A percentile compares a stretch with the other conserved stretches of the same genome.
Evolutionary conservation across 2,888 invertebrate genomes (phyloP).

Genomic region (Lithophane leautieri): DNA sequence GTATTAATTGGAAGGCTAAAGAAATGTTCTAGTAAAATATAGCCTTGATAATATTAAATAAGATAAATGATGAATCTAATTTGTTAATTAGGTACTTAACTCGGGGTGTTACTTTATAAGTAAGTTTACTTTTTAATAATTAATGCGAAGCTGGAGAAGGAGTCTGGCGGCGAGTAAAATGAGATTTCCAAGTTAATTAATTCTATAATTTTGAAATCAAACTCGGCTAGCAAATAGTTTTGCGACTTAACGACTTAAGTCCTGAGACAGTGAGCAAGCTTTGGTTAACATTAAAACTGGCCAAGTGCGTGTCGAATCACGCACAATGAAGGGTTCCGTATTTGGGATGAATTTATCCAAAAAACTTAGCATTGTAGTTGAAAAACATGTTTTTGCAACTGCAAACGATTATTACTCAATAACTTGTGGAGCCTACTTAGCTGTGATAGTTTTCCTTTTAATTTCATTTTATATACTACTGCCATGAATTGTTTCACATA

Average conservation of each 20-base stretch:
- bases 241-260: background rate
- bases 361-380: too few relatives aligned
- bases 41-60: background rate
- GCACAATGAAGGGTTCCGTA: too few relatives aligned
- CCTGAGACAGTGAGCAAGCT: background rate
- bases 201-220: background rate
- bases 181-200: background rate
- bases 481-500: too few relatives aligned
- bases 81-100: constrained; percentile 14
- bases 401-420: too few relatives aligned
- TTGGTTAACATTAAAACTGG: background rate
- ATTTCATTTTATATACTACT: too few relatives aligned
- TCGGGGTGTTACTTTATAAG: constrained; percentile 10
- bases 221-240: constrained; percentile 3
- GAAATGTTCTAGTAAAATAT: constrained; percentile 7
- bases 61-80: constrained; percentile 18
- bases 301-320: too few relatives aligned
- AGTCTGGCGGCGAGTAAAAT: constrained; percentile 7
- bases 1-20: constrained; percentile 11
- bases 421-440: too few relatives aligned
- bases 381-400: too few relatives aligned
- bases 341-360: too few relatives aligned
- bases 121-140: constrained; percentile 26
- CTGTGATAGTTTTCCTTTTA: too few relatives aligned
- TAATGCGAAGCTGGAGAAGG: background rate